phyloP scores from a whole-genome alignment of 1,140 invertebrate genomes.

The Physella acuta region DNA sequence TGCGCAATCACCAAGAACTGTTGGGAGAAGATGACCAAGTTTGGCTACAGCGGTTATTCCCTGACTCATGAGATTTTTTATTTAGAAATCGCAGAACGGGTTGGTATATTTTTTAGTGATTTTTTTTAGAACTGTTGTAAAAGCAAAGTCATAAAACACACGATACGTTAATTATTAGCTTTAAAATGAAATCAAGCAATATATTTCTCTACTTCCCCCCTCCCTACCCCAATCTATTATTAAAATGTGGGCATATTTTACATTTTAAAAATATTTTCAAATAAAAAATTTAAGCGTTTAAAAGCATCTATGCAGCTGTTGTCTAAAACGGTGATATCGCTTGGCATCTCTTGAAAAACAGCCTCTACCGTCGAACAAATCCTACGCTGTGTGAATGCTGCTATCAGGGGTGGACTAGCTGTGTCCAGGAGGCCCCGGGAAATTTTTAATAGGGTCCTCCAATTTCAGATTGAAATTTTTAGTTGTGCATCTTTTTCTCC shows the following conservation, averaged over 20 bases:
- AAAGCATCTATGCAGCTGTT: too few species aligned
- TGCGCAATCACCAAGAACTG: conserved; percentile 46
- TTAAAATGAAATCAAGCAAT: not conserved
- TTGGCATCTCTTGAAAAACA: too few species aligned
- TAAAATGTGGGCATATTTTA: too few species aligned
- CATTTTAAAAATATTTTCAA: too few species aligned
- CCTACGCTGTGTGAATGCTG: too few species aligned
- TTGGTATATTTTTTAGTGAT: conserved; percentile 32
- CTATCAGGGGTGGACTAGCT: too few species aligned
- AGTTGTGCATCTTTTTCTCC: not conserved
- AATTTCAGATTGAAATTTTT: not conserved
- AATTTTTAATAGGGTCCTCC: too few species aligned
- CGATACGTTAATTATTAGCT: not conserved
- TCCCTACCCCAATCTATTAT: too few species aligned
- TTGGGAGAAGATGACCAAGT: conserved; percentile 46
- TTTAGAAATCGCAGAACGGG: conserved; percentile 48
- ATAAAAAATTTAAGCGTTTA: too few species aligned
- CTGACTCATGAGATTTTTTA: conserved; percentile 54
- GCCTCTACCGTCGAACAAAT: too few species aligned
- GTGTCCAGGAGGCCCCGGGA: too few species aligned
- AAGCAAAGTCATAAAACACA: not conserved
- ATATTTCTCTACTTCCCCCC: not conserved
- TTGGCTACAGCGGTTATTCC: conserved; percentile 45
- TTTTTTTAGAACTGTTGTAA: not conserved
- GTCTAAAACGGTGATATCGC: too few species aligned